Percentiles rank a stretch among this genome's conserved stretches.
These are phyloP conservation scores for Tortricodes alternella DNA, from an alignment of 2,888 invertebrate genomes.

Conservation along the genomic window DNA sequence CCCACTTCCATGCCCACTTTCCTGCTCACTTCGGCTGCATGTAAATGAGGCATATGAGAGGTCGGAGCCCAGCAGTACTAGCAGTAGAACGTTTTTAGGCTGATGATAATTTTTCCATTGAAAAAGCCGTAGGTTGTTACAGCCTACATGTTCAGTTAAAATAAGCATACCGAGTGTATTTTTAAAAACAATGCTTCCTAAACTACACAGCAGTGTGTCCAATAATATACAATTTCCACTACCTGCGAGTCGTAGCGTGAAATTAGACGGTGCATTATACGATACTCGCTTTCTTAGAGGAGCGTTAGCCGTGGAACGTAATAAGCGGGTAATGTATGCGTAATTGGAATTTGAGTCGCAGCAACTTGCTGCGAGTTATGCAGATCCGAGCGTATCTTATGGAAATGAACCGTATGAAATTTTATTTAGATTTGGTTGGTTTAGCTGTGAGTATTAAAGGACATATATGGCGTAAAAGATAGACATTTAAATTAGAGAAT, in stretches of 20 bases:
- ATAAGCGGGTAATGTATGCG: constrained; percentile 42
- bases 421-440: constrained; percentile 4
- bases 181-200: background rate
- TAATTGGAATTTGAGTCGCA: constrained; percentile 44
- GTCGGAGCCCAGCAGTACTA: too few relatives aligned
- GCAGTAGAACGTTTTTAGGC: too few relatives aligned
- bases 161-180: too few relatives aligned
- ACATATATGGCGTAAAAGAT: background rate
- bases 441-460: background rate
- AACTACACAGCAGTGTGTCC: constrained; percentile 24
- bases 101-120: too few relatives aligned
- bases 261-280: constrained; percentile 36
- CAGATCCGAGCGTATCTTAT: constrained; percentile 52
- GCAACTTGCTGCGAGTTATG: constrained; percentile 43
- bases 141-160: too few relatives aligned
- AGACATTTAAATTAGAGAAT: too few relatives aligned
- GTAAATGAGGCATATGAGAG: too few relatives aligned
- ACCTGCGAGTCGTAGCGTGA: constrained; percentile 41
- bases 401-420: constrained; percentile 45
- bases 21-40: too few relatives aligned
- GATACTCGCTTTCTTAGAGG: constrained; percentile 34
- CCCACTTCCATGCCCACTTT: too few relatives aligned
- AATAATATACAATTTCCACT: constrained; percentile 33
- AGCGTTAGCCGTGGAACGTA: constrained; percentile 30
- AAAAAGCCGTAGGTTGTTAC: too few relatives aligned